These are phyloP conservation scores for Phoebastria nigripes DNA, from an alignment of 2,797 vertebrate genomes.

Conservation along the genomic window DNA sequence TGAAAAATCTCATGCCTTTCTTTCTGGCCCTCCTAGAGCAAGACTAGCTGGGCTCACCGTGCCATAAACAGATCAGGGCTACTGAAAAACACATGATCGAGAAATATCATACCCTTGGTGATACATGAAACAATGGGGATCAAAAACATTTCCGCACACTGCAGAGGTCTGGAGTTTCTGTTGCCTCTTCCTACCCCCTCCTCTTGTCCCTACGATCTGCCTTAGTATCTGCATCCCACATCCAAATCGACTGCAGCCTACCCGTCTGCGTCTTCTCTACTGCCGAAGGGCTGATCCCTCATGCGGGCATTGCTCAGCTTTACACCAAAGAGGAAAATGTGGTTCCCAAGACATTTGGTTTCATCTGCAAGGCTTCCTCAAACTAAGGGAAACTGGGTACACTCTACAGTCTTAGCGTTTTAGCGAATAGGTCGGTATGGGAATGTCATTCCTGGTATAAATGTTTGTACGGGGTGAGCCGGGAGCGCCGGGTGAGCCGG, in stretches of 20 bases:
- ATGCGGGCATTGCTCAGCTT: accelerated
- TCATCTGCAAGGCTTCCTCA: not conserved
- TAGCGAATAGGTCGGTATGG: conserved; percentile 90
- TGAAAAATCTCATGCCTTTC: not conserved
- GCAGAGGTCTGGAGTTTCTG: not conserved
- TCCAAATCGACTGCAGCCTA: not conserved
- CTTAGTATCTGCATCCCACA: not conserved
- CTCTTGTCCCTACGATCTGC: not conserved
- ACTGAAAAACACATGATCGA: accelerated
- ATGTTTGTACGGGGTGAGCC: conserved; percentile 82
- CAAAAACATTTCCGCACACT: not conserved
- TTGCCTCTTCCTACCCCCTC: not conserved
- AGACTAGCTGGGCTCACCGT: not conserved
- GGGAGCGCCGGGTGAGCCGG: conserved; percentile 79
- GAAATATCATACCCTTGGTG: not conserved
- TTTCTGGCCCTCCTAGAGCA: not conserved
- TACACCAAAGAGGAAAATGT: not conserved
- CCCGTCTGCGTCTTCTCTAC: accelerated
- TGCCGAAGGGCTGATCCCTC: not conserved
- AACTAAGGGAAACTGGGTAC: not conserved
- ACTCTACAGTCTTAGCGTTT: accelerated
- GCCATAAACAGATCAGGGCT: not conserved
- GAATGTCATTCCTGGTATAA: conserved; percentile 85
- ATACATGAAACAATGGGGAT: not conserved
- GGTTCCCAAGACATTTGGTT: not conserved